Evolutionary conservation across 1,140 invertebrate species (phyloP).

Genomic region (Cephus cinctus): DNA sequence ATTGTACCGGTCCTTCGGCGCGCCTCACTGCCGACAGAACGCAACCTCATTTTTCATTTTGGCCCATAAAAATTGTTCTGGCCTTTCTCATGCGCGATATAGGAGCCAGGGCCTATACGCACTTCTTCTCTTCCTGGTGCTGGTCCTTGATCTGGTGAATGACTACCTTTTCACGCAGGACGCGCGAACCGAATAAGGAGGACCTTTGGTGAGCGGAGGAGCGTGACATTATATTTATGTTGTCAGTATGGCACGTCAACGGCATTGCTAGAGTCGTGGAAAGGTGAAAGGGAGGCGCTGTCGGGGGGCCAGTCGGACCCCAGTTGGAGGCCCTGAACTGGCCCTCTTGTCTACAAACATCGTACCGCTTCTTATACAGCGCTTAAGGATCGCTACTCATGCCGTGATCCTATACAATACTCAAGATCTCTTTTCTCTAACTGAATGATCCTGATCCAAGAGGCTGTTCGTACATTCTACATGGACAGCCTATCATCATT

Average conservation of each 20-base stretch:
- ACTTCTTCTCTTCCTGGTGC: not conserved
- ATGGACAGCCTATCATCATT: too few relatives aligned
- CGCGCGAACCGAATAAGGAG: not conserved
- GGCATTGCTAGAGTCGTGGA: constrained; percentile 23
- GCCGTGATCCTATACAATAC: too few relatives aligned
- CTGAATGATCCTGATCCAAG: too few relatives aligned
- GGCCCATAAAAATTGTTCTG: constrained; percentile 29
- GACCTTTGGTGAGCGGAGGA: constrained; percentile 45
- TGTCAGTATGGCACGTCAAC: constrained; percentile 51
- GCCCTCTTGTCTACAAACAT: constrained; percentile 49
- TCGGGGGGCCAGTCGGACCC: constrained; percentile 12
- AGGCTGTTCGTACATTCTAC: too few relatives aligned
- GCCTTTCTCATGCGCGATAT: constrained; percentile 17
- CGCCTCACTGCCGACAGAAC: too few relatives aligned
- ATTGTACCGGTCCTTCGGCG: constrained; percentile 33
- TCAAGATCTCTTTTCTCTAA: too few relatives aligned
- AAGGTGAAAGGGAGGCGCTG: constrained; percentile 11
- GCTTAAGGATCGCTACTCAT: constrained; percentile 30
- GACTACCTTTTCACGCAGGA: not conserved
- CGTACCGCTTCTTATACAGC: constrained; percentile 23
- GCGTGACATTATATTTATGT: constrained; percentile 57
- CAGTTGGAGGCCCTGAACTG: constrained; percentile 29
- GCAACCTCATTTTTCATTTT: constrained; percentile 51
- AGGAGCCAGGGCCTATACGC: not conserved
- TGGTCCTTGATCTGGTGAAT: not conserved